Conservation (phyloP, 2,797 vertebrate species). For the Eulemur rubriventer region DNA sequence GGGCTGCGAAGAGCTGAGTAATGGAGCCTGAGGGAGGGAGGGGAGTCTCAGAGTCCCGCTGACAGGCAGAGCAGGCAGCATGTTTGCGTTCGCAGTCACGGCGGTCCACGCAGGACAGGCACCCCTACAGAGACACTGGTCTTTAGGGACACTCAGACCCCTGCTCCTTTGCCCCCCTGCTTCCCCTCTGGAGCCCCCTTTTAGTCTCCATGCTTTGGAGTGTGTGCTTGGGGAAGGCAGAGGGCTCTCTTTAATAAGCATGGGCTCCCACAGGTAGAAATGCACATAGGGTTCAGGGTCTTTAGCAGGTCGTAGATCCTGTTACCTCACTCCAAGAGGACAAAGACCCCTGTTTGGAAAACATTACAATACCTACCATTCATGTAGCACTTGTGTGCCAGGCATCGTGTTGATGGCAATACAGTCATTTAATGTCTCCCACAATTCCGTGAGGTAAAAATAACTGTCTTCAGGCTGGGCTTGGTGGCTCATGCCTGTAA, state of each 20-base stretch:
- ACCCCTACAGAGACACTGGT: neutral
- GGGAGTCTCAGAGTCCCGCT: neutral
- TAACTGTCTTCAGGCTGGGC: neutral
- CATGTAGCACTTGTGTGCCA: too few species aligned
- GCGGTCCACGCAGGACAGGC: neutral
- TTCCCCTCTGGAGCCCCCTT: neutral
- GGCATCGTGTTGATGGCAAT: neutral
- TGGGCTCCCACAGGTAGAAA: fast-evolving
- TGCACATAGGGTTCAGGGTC: neutral
- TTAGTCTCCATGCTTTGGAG: neutral
- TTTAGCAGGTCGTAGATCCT: neutral
- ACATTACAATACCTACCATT: neutral
- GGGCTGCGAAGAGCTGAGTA: neutral
- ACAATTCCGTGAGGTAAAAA: neutral
- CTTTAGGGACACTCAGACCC: neutral
- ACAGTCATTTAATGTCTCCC: neutral
- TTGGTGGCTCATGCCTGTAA: neutral
- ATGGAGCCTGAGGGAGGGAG: neutral
- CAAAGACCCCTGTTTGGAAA: neutral
- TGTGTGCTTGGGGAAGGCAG: neutral
- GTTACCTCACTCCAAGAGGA: neutral
- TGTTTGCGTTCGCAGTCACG: neutral
- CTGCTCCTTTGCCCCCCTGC: neutral
- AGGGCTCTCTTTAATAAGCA: neutral
- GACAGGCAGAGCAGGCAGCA: neutral